Base-by-base conservation (phyloP, 2,888 invertebrate species). In the Drosophila cyrtoloma region DNA sequence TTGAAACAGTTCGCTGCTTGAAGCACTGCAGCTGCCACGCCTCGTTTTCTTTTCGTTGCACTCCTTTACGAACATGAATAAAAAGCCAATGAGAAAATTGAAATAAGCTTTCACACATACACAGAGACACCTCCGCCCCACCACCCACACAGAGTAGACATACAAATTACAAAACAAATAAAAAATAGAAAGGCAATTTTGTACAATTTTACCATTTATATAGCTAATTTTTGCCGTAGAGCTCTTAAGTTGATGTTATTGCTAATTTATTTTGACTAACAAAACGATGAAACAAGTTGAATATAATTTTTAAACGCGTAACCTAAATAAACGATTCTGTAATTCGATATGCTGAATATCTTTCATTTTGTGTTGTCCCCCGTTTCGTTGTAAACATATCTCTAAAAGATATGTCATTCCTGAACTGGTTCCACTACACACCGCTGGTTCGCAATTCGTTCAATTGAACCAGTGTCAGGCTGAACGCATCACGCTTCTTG, bases 201-300 rank as follows among this genome's bases (percentile, higher is more conserved):
- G 63, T 82, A 79, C 75, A 61, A 73, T 86, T 86, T 84, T 82
- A 82, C 73, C 60, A 75, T 89, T 79, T 87, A 87, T 77, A 61
- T 74, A 86, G 79, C 69, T 86, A 67, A 76, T 78, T 79, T 62
- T 66, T 71, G 47, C 63, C 61, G 63, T 82, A 84, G 85, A 62
- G 61, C 66, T 78, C 50, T 64, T 90, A 90, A 90, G 86, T 88
- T 86, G 86, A 89, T 72, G 79, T 81, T 85, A 83, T 79, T 60
- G 55, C 68, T 85, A 78, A 90, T 90, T 86, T 86, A 88, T 78
- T 84, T 78, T 75, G 71, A 71, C 63, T 86, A 69, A 80, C 62
- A 68, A 70, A 66, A 56, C 61, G 59, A 75, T 73, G 71, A 73
- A 84, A 67, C 62, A 65, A 80, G 65, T 70, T 80, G 77, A 78